Evolutionary conservation across 2,888 invertebrate species (phyloP).

Genomic region (Subacronicta megacephala): DNA sequence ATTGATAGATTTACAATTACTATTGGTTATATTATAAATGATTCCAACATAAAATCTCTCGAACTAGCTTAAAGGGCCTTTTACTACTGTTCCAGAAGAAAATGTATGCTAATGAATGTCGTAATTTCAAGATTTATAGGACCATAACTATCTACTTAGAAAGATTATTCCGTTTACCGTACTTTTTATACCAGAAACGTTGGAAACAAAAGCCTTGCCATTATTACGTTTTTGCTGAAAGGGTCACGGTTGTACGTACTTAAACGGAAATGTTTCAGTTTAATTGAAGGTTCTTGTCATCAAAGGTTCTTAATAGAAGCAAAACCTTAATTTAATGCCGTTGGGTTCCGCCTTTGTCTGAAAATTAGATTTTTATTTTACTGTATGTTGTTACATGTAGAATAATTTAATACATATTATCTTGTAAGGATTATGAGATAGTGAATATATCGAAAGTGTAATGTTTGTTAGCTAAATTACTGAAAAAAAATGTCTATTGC

Average conservation of each 20-base stretch:
- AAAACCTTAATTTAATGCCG: constrained; percentile 18
- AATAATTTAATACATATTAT: too few species aligned
- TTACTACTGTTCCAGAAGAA: neutral
- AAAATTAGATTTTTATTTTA: too few species aligned
- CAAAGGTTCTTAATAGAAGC: constrained; percentile 7
- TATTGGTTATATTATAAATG: constrained; percentile 34
- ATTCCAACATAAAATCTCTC: constrained; percentile 30
- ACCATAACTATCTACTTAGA: neutral
- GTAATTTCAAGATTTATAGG: neutral
- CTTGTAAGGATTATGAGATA: too few species aligned
- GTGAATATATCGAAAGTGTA: too few species aligned
- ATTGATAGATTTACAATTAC: constrained; percentile 31
- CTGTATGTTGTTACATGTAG: too few species aligned
- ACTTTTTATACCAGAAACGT: constrained; percentile 8
- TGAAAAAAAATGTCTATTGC: too few species aligned
- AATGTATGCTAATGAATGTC: neutral
- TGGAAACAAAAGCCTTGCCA: constrained; percentile 3
- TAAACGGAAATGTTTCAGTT: constrained; percentile 16
- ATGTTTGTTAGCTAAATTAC: too few species aligned
- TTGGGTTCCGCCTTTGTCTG: too few species aligned
- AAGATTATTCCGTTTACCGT: constrained; percentile 1
- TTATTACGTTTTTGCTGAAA: constrained; percentile 6
- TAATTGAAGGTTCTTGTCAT: constrained; percentile 10
- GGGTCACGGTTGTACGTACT: neutral
- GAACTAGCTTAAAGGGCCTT: too few species aligned